Evolutionary conservation across 2,113 vertebrate genomes (phyloP), one percentile per base, ranked within the genome.

Genomic region (Eurystomus gularis): DNA sequence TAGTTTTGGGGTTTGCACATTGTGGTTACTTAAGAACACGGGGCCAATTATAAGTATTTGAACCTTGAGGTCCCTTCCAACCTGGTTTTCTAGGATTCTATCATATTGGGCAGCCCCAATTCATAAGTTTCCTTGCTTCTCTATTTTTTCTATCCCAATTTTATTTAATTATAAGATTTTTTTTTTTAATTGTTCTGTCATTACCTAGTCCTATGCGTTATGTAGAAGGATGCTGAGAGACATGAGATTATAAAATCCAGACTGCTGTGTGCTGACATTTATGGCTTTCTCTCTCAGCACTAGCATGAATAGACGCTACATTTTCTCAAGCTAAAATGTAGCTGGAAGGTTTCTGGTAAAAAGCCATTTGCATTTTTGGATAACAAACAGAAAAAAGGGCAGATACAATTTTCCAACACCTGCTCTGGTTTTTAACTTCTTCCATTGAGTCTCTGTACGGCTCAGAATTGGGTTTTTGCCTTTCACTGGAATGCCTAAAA

Each of bases 371-470:
- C 65, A 79, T 88, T 96, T 96, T 90, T 96, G 94, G 77, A 92
- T 76, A 94, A 90, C 73, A 95, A 93, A 76, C 62, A 92, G 77
- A 66, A 83, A 55, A 88, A 97, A 93, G 39, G 76, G 83, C 83
- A 85, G 88, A 94, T 91, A 87, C 37, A 79, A 72, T 95, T 94
- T 96, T 95, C 95, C 73, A 92, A 35, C 88, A 96, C 91, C 91
- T 97, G 93, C 61, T 96, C 65, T 2, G 5, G 8, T 86, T 92
- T 94, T 94, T 90, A 93, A 93, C 40, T 93, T 96, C 87, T 86
- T 91, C 84, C 54, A 76, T 12, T 58, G 58, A 72, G 21, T 82
- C 35, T 64, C 46, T 79, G 26, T 75, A 92, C 71, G 80, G 83
- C 86, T 96, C 83, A 79, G 52, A 88, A 68, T 26, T 72, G 31